Conservation (phyloP, 2,888 invertebrate genomes). For the Tenthredo distinguenda region DNA sequence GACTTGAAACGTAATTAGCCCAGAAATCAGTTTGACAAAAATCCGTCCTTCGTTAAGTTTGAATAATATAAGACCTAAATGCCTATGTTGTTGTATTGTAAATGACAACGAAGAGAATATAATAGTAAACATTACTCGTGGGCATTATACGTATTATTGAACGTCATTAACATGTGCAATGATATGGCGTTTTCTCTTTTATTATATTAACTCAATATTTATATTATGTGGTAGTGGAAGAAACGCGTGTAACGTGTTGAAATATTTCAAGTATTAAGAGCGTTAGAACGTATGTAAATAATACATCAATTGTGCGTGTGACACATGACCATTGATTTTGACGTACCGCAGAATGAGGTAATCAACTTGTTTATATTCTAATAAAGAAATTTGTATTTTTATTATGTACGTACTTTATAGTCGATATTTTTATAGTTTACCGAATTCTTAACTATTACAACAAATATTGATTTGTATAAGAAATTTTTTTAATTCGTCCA, state of each 20-base stretch:
- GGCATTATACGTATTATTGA: constrained; percentile 5
- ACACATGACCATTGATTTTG: background rate
- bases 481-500: constrained; percentile 44
- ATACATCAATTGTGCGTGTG: constrained; percentile 4
- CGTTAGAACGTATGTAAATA: constrained; percentile 35
- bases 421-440: constrained; percentile 13
- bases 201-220: constrained; percentile 12
- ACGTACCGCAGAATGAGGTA: background rate
- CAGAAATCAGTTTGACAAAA: constrained; percentile 61
- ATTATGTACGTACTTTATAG: constrained; percentile 4
- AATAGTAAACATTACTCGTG: background rate
- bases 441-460: background rate
- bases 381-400: constrained; percentile 50
- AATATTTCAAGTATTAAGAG: constrained; percentile 19
- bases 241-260: constrained; percentile 38
- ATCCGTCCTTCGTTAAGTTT: constrained; percentile 64
- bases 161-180: constrained; percentile 18
- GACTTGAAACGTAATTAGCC: constrained; percentile 55
- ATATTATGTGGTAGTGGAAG: constrained; percentile 41
- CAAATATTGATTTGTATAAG: constrained; percentile 19
- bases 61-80: constrained; percentile 40
- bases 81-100: background rate
- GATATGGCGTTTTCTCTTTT: background rate
- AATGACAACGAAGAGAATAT: background rate
- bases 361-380: constrained; percentile 37